Percentiles rank a stretch among this genome's conserved stretches.
Conservation (phyloP, 1,140 invertebrate genomes). For the Paracyclopina nana region DNA sequence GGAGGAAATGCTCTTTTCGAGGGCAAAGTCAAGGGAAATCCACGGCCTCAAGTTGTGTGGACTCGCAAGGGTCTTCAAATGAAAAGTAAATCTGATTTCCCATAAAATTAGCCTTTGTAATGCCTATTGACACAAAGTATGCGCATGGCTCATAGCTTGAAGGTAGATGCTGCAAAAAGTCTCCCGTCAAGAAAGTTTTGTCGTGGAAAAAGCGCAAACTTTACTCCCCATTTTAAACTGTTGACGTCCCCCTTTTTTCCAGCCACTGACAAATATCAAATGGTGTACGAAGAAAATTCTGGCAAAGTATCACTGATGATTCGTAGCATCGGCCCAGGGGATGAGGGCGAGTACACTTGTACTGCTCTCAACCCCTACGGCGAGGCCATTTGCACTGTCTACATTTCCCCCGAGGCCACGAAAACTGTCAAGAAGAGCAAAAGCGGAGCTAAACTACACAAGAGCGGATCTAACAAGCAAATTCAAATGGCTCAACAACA, state of each 20-base stretch:
- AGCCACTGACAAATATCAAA: constrained; percentile 15
- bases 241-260: not conserved
- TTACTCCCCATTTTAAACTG: no score
- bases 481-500: constrained; percentile 18
- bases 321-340: constrained; percentile 70
- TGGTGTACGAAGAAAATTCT: constrained; percentile 10
- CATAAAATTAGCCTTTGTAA: no score
- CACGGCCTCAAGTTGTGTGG: constrained; percentile 49
- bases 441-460: constrained; percentile 16
- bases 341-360: constrained; percentile 88
- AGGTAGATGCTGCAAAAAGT: no score
- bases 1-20: constrained; percentile 80
- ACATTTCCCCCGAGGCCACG: constrained; percentile 68
- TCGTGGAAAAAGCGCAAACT: no score
- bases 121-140: no score
- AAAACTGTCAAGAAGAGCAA: constrained; percentile 16
- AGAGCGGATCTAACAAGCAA: constrained; percentile 33
- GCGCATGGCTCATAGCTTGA: no score
- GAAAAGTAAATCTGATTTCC: not conserved
- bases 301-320: constrained; percentile 53
- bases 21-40: constrained; percentile 68
- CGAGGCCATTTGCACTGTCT: constrained; percentile 82
- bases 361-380: constrained; percentile 78
- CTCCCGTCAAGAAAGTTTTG: no score
- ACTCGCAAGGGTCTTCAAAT: constrained; percentile 17